These are phyloP conservation scores for Sebastes glaucus DNA, from an alignment of 2,797 vertebrate genomes.

Conservation along the genomic window DNA sequence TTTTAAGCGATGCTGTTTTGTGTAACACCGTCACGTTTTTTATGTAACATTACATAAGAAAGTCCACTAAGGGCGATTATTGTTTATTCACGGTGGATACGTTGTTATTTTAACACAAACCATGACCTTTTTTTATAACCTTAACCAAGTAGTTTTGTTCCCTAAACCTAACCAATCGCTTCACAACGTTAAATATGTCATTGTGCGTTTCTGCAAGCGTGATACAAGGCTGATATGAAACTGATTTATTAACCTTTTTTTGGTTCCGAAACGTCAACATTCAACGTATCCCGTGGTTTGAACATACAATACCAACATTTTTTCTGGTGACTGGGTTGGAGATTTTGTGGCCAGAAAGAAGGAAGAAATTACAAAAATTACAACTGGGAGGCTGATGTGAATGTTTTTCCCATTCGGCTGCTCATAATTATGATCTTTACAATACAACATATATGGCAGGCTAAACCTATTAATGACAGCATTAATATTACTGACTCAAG, in stretches of 20 bases:
- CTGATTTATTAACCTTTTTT: accelerated
- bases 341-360: background rate
- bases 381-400: background rate
- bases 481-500: background rate
- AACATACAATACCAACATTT: too few species aligned
- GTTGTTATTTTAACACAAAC: too few species aligned
- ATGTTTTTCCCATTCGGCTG: accelerated
- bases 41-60: too few species aligned
- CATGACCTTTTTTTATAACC: accelerated
- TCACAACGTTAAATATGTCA: accelerated
- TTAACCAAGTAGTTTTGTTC: accelerated
- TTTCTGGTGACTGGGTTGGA: background rate
- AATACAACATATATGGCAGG: background rate
- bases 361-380: background rate
- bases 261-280: too few species aligned
- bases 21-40: too few species aligned
- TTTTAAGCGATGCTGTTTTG: too few species aligned
- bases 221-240: accelerated
- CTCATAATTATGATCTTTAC: background rate
- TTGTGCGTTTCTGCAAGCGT: accelerated
- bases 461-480: accelerated
- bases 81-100: accelerated
- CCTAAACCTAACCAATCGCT: too few species aligned
- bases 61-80: too few species aligned
- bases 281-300: too few species aligned